Base-by-base conservation (phyloP, 2,888 invertebrate species). In the Acrocyrtus sp. region DNA sequence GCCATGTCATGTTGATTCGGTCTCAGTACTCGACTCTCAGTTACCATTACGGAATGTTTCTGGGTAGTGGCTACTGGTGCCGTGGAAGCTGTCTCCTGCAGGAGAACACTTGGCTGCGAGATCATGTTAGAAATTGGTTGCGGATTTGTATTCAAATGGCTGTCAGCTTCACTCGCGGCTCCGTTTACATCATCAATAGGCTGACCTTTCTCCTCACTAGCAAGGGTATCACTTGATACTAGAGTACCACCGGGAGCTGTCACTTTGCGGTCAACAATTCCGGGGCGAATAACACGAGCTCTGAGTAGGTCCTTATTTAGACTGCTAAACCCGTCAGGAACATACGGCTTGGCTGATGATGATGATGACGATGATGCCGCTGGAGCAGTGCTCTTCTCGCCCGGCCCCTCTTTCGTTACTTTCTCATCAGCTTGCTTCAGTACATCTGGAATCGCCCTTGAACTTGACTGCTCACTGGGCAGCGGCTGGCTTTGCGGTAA, bases 311-410 rank as follows among this genome's bases (percentile, higher is more conserved):
- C 74, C 27, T 51, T 51, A 15, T 43, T 58, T 21, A 69, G 27
- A 19, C 39, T 63, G 22, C 62, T 62, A 8, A 74, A 27, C 6
- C 74, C 74, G 22, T 74, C 74, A 10, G 74, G 69, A 54, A 63
- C 58, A 22, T 74, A 74, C 1, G 65, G 65, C 19, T 61, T 72
- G 12, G 43, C 47, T 47, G 47, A 5, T n/a, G n/a, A 21, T 22
- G 56, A 39, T 19, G 39, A 19, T 4, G 39, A 10, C 39, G 21
- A 12, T 41, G 5, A 21, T n/a, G 57, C 41, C 19, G 17, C n/a
- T n/a, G 8, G 5, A 45, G 17, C 56, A 41, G 1, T 41, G 8
- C 27, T 19, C 56, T 19, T 50, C 12, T 56, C 22, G 1, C n/a
- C 21, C 22, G 34, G 56, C 8, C 39, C 17, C 1, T 24, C 19